Percentiles rank a stretch among this genome's conserved stretches.
Conservation (phyloP, 92 coral and sea anemone species). For the Actinernus sp. region DNA sequence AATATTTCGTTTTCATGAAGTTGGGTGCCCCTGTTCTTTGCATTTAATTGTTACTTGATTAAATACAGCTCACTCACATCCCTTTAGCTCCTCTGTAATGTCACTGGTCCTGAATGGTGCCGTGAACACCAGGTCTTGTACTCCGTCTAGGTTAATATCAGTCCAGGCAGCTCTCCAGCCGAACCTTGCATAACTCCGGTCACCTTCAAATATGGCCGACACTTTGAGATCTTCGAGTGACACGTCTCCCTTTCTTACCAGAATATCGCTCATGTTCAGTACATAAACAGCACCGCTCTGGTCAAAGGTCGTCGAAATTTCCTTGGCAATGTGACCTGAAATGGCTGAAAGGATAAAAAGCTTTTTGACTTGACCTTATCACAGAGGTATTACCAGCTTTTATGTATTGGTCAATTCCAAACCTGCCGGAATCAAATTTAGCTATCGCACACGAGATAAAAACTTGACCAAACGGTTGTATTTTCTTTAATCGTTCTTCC, state of each 20-base stretch:
- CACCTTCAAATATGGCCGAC: constrained; percentile 88
- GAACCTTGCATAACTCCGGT: constrained; percentile 88
- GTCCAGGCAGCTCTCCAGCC: constrained; percentile 80
- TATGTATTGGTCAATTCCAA: no score
- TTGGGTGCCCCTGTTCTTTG: not conserved
- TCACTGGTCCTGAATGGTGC: constrained; percentile 92
- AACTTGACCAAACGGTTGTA: no score
- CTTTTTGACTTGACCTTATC: no score
- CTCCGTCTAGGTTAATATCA: constrained; percentile 86
- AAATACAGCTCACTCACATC: constrained; percentile 56
- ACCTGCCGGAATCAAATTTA: no score
- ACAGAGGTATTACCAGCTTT: no score
- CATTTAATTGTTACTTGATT: not conserved
- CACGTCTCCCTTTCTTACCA: constrained; percentile 41
- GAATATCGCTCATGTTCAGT: constrained; percentile 57
- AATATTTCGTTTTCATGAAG: no score
- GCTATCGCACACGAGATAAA: no score
- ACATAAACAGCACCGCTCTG: constrained; percentile 87
- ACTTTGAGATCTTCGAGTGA: constrained; percentile 32
- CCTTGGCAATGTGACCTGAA: constrained; percentile 45
- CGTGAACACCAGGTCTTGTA: constrained; percentile 79
- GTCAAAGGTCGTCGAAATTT: constrained; percentile 68
- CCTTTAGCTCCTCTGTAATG: constrained; percentile 73
- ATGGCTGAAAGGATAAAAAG: constrained; percentile 54
- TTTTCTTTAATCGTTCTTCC: no score